Evolutionary conservation across 2,888 invertebrate genomes (phyloP).

Genomic region (Anaspis maculata): DNA sequence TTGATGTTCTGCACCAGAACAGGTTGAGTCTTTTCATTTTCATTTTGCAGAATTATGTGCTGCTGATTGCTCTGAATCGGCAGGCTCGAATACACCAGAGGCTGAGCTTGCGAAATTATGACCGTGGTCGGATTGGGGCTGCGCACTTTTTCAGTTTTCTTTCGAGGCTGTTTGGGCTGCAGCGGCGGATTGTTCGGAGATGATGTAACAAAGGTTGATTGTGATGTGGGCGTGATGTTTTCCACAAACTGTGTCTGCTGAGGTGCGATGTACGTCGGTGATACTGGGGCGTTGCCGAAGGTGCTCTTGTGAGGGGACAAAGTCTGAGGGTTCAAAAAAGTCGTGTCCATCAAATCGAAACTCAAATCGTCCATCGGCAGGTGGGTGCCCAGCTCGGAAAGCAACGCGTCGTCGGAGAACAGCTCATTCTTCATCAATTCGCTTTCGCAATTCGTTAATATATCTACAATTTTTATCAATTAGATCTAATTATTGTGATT

Average conservation of each 20-base stretch:
- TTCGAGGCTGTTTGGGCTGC: slow-evolving; percentile 9
- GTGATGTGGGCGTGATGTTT: background rate
- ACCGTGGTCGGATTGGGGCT: slow-evolving; percentile 27
- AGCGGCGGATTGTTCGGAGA: no score
- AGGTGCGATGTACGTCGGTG: background rate
- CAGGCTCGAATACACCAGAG: slow-evolving; percentile 33
- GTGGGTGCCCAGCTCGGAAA: slow-evolving; percentile 44
- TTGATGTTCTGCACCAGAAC: slow-evolving; percentile 37
- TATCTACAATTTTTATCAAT: no score
- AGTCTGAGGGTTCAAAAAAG: slow-evolving; percentile 25
- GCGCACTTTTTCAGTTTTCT: slow-evolving; percentile 10
- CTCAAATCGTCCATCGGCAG: slow-evolving; percentile 43
- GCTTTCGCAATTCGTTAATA: slow-evolving; percentile 58
- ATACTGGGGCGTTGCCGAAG: slow-evolving; percentile 1
- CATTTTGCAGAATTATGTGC: slow-evolving; percentile 25
- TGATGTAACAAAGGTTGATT: no score
- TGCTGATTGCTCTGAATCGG: slow-evolving; percentile 23
- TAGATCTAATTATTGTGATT: no score
- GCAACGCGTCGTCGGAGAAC: slow-evolving; percentile 46
- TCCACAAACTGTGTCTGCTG: slow-evolving; percentile 5
- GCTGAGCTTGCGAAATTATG: slow-evolving; percentile 32
- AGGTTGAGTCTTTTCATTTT: slow-evolving; percentile 17
- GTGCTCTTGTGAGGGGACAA: slow-evolving; percentile 16
- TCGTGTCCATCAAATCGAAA: slow-evolving; percentile 39
- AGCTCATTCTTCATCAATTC: slow-evolving; percentile 52